Evolutionary conservation across 2,888 invertebrate species (phyloP).

Genomic region (Schizotus pectinicornis): DNA sequence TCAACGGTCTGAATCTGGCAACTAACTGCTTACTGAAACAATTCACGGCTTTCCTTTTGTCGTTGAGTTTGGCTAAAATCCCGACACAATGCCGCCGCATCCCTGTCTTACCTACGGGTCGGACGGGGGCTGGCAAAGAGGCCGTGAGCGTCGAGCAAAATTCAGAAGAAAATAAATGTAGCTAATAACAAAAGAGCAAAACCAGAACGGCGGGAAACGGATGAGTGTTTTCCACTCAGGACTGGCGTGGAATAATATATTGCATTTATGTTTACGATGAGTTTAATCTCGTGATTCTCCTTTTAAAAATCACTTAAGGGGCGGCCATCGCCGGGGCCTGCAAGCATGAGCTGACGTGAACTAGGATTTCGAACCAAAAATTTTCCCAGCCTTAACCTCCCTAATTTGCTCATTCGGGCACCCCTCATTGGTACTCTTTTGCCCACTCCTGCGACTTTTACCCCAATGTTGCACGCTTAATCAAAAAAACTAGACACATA

Average conservation of each 20-base stretch:
- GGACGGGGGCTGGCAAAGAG: not conserved
- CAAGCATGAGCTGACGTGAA: too few relatives aligned
- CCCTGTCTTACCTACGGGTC: slow-evolving; percentile 19
- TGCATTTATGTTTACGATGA: slow-evolving; percentile 37
- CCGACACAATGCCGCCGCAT: slow-evolving; percentile 7
- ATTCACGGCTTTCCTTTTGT: slow-evolving; percentile 38
- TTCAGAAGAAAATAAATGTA: slow-evolving; percentile 25
- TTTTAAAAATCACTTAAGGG: slow-evolving; percentile 13
- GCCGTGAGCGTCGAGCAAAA: slow-evolving; percentile 30
- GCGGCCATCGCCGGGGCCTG: not conserved
- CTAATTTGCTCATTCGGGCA: too few relatives aligned
- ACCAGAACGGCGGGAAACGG: slow-evolving; percentile 36
- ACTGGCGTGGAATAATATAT: slow-evolving; percentile 36
- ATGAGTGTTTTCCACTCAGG: slow-evolving; percentile 40
- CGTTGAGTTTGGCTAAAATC: slow-evolving; percentile 26
- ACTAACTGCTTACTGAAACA: slow-evolving; percentile 41
- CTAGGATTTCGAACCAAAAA: too few relatives aligned
- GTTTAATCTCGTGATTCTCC: slow-evolving; percentile 24
- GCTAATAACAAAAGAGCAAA: slow-evolving; percentile 37
- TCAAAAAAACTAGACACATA: too few relatives aligned
- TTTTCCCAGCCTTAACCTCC: too few relatives aligned
- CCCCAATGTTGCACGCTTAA: too few relatives aligned
- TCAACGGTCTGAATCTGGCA: slow-evolving; percentile 31
- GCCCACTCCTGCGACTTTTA: too few relatives aligned
- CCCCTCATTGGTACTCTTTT: too few relatives aligned